A percentile compares a stretch with the other conserved stretches of the same genome.
Conservation (phyloP, 2,888 invertebrate species). For the Plagodis pulveraria region DNA sequence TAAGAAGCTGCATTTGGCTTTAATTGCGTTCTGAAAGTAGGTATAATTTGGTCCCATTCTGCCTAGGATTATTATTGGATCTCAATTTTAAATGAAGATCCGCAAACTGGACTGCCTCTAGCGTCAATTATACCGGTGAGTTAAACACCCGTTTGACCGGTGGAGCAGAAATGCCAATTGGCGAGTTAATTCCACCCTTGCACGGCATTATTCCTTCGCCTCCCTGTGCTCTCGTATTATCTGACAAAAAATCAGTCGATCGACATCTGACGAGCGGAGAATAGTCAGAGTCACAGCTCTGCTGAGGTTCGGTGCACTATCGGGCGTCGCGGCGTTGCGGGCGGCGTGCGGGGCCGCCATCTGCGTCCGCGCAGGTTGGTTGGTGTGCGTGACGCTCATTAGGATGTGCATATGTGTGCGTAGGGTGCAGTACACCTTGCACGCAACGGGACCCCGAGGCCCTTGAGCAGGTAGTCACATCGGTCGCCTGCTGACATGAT, state of each 20-base stretch:
- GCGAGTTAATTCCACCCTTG: conserved; percentile 42
- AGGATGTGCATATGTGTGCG: conserved; percentile 47
- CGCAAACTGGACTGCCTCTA: conserved; percentile 35
- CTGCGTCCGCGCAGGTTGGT: conserved; percentile 53
- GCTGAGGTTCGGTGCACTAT: conserved; percentile 74
- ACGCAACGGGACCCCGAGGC: conserved; percentile 80
- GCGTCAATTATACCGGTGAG: conserved; percentile 36
- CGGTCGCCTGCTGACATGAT: conserved; percentile 68
- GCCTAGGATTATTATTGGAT: conserved; percentile 33
- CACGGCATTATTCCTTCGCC: conserved; percentile 41
- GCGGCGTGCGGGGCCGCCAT: conserved; percentile 50
- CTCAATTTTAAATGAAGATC: conserved; percentile 35
- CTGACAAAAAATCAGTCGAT: conserved; percentile 68
- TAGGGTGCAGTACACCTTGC: conserved; percentile 77
- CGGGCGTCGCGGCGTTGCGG: conserved; percentile 49
- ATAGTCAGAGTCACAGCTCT: conserved; percentile 33
- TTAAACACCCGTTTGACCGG: conserved; percentile 38
- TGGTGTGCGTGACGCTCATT: conserved; percentile 46
- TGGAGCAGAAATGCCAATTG: conserved; percentile 35
- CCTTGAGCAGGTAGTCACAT: conserved; percentile 74
- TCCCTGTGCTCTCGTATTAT: conserved; percentile 45
- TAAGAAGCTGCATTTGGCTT: conserved; percentile 11
- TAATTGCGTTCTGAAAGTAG: conserved; percentile 20
- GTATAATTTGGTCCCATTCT: conserved; percentile 24
- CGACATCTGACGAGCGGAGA: conserved; percentile 72